Percentiles rank a stretch among this genome's conserved stretches.
phyloP scores from a whole-genome alignment of 2,113 vertebrate species.

The Laticauda colubrina region DNA sequence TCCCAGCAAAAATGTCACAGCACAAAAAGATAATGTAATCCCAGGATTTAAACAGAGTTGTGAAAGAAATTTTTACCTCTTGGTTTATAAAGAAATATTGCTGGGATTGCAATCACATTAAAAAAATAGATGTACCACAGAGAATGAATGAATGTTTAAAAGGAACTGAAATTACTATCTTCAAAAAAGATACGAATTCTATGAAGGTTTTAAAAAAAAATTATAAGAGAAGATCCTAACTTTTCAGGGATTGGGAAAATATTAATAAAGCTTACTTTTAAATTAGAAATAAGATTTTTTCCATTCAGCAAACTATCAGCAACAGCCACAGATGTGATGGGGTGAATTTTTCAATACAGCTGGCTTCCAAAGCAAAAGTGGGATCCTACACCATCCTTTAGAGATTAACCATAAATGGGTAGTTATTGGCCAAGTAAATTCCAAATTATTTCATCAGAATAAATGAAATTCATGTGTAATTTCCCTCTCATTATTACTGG shows the following conservation, averaged over 20 bases:
- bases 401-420: not conserved
- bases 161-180: not conserved
- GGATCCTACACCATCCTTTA: not conserved
- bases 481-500: not conserved
- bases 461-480: not conserved
- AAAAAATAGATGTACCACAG: not conserved
- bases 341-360: not conserved
- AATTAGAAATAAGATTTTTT: not conserved
- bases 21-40: conserved; percentile 5
- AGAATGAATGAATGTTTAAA: not conserved
- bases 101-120: not conserved
- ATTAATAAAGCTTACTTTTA: not conserved
- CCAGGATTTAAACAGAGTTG: not conserved
- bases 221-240: not conserved
- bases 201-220: not conserved
- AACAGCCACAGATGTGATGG: not conserved
- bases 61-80: not conserved
- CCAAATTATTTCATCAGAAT: not conserved
- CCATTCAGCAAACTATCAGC: not conserved
- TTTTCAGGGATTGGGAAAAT: not conserved
- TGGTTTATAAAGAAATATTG: not conserved
- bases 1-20: not conserved
- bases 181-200: not conserved
- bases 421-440: not conserved
- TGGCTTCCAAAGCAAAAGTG: not conserved